A percentile compares a stretch with the other conserved stretches of the same genome.
Conservation (phyloP, 2,888 invertebrate species). For the Hyalella azteca region DNA sequence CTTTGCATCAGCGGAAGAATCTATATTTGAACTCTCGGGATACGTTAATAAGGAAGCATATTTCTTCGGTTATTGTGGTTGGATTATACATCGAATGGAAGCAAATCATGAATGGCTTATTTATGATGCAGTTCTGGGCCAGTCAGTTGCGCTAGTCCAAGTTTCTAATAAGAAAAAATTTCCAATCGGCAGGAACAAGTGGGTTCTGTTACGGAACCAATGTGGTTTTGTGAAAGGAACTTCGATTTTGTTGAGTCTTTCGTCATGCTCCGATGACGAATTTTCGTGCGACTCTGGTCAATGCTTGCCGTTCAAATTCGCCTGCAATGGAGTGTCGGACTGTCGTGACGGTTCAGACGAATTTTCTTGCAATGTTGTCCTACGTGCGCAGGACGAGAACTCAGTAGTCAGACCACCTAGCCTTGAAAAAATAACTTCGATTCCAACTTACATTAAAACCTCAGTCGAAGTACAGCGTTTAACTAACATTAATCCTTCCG, state of each 20-base stretch:
- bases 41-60: neutral
- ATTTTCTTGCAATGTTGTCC: too few relatives aligned
- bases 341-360: neutral
- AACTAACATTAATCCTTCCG: too few relatives aligned
- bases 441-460: too few relatives aligned
- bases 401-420: too few relatives aligned
- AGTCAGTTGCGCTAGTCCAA: neutral
- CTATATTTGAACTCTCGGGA: neutral
- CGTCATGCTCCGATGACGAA: neutral
- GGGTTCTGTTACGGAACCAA: conserved; percentile 1
- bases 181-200: neutral
- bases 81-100: neutral
- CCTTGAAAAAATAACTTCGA: too few relatives aligned
- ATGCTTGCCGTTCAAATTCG: neutral
- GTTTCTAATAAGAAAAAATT: neutral
- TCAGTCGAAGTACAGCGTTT: too few relatives aligned
- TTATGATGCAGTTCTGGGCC: neutral
- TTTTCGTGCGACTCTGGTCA: neutral
- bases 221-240: neutral
- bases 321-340: neutral
- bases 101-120: neutral
- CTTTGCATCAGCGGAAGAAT: neutral
- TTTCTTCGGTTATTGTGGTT: conserved; percentile 3
- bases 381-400: too few relatives aligned
- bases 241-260: neutral